Evolutionary conservation across 1,140 invertebrate species (phyloP).

Genomic region (Drosophila santomea): DNA sequence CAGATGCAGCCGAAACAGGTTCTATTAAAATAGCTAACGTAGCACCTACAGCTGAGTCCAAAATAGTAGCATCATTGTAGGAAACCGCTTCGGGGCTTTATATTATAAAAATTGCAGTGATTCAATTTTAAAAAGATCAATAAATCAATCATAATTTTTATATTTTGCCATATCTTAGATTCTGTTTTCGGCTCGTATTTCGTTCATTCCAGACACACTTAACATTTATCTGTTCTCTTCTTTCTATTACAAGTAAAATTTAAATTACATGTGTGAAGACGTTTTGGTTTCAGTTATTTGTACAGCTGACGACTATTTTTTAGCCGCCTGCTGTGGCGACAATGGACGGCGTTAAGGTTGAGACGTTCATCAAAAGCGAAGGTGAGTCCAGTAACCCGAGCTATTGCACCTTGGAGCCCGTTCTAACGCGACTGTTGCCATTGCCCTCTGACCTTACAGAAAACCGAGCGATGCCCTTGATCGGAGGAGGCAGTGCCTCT

Average conservation of each 20-base stretch:
- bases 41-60: conserved; percentile 39
- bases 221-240: too few relatives aligned
- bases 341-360: conserved; percentile 69
- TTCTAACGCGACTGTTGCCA: conserved; percentile 7
- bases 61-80: neutral
- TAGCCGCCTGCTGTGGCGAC: conserved; percentile 10
- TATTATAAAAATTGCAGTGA: neutral
- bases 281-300: conserved; percentile 1
- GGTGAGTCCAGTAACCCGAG: conserved; percentile 53
- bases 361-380: conserved; percentile 78
- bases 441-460: conserved; percentile 57
- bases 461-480: conserved; percentile 56
- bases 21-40: conserved; percentile 66
- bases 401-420: conserved; percentile 46
- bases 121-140: too few relatives aligned
- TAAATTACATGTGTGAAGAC: neutral
- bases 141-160: too few relatives aligned
- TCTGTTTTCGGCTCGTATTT: too few relatives aligned
- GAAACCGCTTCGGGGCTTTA: neutral
- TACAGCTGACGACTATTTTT: conserved; percentile 1
- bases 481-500: conserved; percentile 27
- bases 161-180: too few relatives aligned
- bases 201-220: too few relatives aligned
- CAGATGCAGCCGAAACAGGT: conserved; percentile 54
- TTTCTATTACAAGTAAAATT: too few relatives aligned